These are phyloP conservation scores for Microcebus jonahi DNA, from an alignment of 2,113 vertebrate genomes.

Conservation along the genomic window DNA sequence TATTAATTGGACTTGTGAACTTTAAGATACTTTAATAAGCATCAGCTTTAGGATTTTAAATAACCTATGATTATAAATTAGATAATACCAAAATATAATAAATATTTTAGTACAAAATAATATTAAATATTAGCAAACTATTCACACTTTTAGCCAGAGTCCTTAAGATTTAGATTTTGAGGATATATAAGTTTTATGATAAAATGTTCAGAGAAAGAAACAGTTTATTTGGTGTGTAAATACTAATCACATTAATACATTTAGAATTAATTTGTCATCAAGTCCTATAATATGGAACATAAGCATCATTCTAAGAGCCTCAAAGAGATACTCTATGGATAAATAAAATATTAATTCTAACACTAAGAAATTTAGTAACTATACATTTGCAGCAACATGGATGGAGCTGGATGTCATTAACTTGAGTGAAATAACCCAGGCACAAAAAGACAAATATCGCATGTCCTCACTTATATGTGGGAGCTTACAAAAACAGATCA, in stretches of 20 bases:
- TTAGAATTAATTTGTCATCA: slow-evolving; percentile 8
- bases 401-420: too few relatives aligned
- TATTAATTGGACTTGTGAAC: background rate
- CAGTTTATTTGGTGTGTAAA: background rate
- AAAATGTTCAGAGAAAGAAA: background rate
- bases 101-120: slow-evolving; percentile 37
- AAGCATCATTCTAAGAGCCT: background rate
- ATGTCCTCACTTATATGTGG: too few relatives aligned
- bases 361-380: background rate
- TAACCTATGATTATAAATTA: background rate
- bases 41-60: background rate
- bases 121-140: background rate
- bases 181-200: background rate
- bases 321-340: background rate
- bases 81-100: background rate
- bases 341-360: slow-evolving; percentile 21
- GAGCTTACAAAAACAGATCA: too few relatives aligned
- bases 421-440: too few relatives aligned
- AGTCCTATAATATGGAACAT: background rate
- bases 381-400: background rate
- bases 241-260: background rate
- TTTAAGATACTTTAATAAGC: background rate
- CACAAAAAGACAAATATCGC: too few relatives aligned
- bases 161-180: slow-evolving; percentile 10
- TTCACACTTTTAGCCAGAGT: background rate